Evolutionary conservation across 2,113 vertebrate species (phyloP).

Genomic region (Tretioscincus oriximinensis): DNA sequence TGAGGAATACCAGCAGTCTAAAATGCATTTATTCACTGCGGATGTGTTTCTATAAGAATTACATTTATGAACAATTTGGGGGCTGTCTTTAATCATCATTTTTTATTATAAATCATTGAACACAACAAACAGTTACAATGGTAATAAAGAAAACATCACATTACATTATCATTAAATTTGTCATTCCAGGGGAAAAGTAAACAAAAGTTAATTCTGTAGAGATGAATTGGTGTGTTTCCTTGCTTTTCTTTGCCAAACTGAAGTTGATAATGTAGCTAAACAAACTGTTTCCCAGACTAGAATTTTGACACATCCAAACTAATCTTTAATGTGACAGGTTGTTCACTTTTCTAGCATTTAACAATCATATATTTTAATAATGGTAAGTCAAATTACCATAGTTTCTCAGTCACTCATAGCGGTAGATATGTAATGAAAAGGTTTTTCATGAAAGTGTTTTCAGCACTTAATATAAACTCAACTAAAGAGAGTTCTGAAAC

Average conservation of each 20-base stretch:
- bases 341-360: background rate
- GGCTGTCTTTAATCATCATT: background rate
- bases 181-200: constrained; percentile 2
- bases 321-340: background rate
- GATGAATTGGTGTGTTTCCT: background rate
- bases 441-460: background rate
- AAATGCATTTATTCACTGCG: background rate
- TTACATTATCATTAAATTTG: constrained; percentile 12
- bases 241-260: background rate
- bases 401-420: background rate
- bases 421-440: background rate
- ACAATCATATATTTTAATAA: background rate
- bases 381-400: background rate
- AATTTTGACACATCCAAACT: background rate
- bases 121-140: constrained; percentile 4
- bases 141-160: background rate
- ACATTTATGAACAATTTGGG: background rate
- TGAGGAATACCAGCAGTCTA: background rate
- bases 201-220: background rate
- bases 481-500: too few species aligned
- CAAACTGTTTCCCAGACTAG: background rate
- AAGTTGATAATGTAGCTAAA: background rate
- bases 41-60: background rate
- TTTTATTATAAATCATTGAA: constrained; percentile 7
- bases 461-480: too few species aligned